phyloP scores from a whole-genome alignment of 1,140 invertebrate species.

The Harpegnathos saltator region DNA sequence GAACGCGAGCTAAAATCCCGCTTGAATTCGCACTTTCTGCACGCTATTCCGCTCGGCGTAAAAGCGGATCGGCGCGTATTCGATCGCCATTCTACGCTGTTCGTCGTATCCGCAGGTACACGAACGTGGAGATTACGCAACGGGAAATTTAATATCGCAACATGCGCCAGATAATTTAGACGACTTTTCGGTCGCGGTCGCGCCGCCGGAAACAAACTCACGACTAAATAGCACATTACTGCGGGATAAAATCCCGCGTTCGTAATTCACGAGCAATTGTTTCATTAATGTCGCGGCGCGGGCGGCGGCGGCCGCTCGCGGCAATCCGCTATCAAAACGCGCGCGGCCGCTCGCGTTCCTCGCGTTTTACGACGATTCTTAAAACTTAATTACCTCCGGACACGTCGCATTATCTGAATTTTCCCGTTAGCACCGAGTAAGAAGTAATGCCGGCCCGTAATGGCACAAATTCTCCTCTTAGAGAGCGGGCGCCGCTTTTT shows the following conservation, averaged over 20 bases:
- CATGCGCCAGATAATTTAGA: conserved; percentile 13
- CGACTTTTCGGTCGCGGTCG: background rate
- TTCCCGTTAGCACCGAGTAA: conserved; percentile 56
- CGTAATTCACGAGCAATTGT: conserved; percentile 31
- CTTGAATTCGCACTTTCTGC: too few species aligned
- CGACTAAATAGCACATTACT: conserved; percentile 20
- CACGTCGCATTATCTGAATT: conserved; percentile 53
- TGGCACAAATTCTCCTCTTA: conserved; percentile 22
- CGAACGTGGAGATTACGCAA: background rate
- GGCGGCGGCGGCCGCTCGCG: too few species aligned
- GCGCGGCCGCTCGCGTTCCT: conserved; percentile 17
- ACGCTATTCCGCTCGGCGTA: too few species aligned
- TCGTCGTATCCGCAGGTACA: too few species aligned
- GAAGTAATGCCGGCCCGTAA: conserved; percentile 15
- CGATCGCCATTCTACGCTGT: background rate
- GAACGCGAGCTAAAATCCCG: too few species aligned
- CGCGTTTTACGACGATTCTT: conserved; percentile 34
- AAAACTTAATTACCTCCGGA: conserved; percentile 59
- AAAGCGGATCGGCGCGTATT: background rate
- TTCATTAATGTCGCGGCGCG: conserved; percentile 29
- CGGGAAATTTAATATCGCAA: background rate
- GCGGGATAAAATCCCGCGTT: conserved; percentile 44
- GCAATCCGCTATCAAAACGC: background rate
- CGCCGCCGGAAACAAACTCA: background rate
- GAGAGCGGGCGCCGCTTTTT: conserved; percentile 32